phyloP scores from a whole-genome alignment of 2,888 invertebrate genomes.

The Acleris emargana region DNA sequence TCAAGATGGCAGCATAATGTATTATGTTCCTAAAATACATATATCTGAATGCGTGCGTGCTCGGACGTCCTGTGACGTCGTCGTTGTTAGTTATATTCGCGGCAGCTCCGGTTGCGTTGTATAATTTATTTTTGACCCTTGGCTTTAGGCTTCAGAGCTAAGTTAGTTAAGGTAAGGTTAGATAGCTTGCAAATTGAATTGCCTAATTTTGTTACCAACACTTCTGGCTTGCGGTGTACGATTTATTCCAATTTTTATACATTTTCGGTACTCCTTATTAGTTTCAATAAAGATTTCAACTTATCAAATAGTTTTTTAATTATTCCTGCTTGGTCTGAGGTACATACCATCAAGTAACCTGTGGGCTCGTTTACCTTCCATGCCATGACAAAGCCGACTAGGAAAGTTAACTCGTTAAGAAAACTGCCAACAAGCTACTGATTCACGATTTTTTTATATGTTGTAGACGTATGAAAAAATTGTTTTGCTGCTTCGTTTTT shows the following conservation, averaged over 20 bases:
- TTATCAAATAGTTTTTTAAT: not conserved
- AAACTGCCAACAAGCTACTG: too few relatives aligned
- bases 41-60: constrained; percentile 30
- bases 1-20: constrained; percentile 18
- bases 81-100: constrained; percentile 69
- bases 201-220: constrained; percentile 60
- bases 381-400: too few relatives aligned
- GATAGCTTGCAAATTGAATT: constrained; percentile 53
- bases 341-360: too few relatives aligned
- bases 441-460: too few relatives aligned
- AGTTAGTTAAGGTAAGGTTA: constrained; percentile 44
- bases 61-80: constrained; percentile 33
- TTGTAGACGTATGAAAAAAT: too few relatives aligned
- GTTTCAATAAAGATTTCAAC: constrained; percentile 30
- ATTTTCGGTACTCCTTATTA: constrained; percentile 28
- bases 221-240: constrained; percentile 22
- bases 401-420: too few relatives aligned
- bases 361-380: too few relatives aligned
- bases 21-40: constrained; percentile 27
- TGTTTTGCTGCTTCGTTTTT: too few relatives aligned
- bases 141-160: constrained; percentile 43
- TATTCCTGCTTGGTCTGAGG: too few relatives aligned
- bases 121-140: constrained; percentile 38
- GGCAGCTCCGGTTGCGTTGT: constrained; percentile 62
- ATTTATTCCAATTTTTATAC: constrained; percentile 34